Conservation (phyloP, 2,888 invertebrate species). For the Pedicia rivosa region DNA sequence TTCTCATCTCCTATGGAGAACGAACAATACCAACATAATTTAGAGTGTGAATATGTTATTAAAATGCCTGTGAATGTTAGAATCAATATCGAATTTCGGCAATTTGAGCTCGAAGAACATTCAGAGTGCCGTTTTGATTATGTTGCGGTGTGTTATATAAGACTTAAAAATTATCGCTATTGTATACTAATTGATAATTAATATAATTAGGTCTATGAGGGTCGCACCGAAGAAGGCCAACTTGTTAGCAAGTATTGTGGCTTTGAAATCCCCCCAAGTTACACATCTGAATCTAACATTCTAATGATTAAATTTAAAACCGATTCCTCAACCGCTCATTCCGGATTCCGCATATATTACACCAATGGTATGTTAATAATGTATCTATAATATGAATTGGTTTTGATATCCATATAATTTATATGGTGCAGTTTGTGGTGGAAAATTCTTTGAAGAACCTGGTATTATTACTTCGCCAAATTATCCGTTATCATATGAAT, state of each 20-base stretch:
- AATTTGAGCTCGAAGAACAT: conserved; percentile 48
- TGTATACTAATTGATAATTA: not conserved
- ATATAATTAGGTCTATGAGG: conserved; percentile 43
- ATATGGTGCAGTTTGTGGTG: conserved; percentile 52
- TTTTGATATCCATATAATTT: no score
- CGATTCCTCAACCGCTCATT: conserved; percentile 34
- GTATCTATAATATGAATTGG: not conserved
- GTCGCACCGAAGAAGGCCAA: conserved; percentile 37
- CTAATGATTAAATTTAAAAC: conserved; percentile 43
- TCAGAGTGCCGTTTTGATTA: conserved; percentile 45
- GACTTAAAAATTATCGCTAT: no score
- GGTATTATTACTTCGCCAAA: conserved; percentile 56
- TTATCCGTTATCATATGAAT: conserved; percentile 54
- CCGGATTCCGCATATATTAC: conserved; percentile 46
- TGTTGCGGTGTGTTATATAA: conserved; percentile 38
- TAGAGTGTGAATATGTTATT: conserved; percentile 66
- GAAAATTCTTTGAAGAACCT: conserved; percentile 35
- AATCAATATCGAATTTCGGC: conserved; percentile 45
- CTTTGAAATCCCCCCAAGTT: conserved; percentile 36
- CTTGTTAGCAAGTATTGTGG: conserved; percentile 69
- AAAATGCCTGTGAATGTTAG: conserved; percentile 42
- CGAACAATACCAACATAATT: conserved; percentile 37
- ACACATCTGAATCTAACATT: conserved; percentile 38
- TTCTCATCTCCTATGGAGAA: conserved; percentile 45
- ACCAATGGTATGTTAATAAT: conserved; percentile 25